phyloP scores from a whole-genome alignment of 2,888 invertebrate genomes.

The Drosophila fulvimacula region DNA sequence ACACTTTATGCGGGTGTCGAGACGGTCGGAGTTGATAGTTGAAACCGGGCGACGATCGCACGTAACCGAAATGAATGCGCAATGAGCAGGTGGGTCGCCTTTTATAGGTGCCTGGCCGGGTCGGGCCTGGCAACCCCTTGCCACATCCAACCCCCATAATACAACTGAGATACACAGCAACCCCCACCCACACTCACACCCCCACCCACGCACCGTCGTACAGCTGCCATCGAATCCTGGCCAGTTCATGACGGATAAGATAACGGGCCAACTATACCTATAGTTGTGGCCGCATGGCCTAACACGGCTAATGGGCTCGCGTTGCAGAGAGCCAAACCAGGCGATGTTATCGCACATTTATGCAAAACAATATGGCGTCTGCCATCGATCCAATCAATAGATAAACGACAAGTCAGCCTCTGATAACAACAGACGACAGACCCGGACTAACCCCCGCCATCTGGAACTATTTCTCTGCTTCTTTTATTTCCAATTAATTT shows the following conservation, averaged over 20 bases:
- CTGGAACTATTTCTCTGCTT: constrained; percentile 6
- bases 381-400: constrained; percentile 62
- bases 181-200: neutral
- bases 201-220: neutral
- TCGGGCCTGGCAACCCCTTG: constrained; percentile 27
- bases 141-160: constrained; percentile 28
- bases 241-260: constrained; percentile 67
- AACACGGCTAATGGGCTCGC: constrained; percentile 40
- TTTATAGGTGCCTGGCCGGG: constrained; percentile 65
- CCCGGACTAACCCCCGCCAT: constrained; percentile 15
- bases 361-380: constrained; percentile 79
- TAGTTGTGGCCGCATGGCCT: constrained; percentile 25
- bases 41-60: constrained; percentile 50
- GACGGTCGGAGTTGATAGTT: constrained; percentile 19
- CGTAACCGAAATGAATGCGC: constrained; percentile 75
- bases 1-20: constrained; percentile 74
- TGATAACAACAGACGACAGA: constrained; percentile 3
- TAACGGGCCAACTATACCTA: constrained; percentile 44
- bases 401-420: constrained; percentile 22
- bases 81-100: constrained; percentile 73
- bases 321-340: neutral
- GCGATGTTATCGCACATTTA: constrained; percentile 68
- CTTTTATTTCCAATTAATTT: neutral
- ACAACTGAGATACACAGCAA: neutral
- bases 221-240: constrained; percentile 57